phyloP scores from a whole-genome alignment of 1,140 invertebrate species.

The Sinonovacula constricta region DNA sequence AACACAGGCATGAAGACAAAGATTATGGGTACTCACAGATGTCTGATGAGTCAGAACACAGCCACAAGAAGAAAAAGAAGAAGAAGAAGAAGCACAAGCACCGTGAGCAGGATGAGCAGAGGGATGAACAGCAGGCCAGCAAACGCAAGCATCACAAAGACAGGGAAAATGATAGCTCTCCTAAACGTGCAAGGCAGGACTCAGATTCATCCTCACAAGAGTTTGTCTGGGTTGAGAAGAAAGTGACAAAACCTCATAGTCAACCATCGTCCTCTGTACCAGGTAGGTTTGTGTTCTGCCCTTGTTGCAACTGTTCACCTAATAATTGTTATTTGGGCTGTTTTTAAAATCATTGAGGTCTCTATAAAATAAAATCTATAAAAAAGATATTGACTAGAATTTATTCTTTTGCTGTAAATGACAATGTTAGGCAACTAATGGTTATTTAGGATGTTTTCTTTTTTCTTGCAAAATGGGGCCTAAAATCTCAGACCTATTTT shows the following conservation, averaged over 20 bases:
- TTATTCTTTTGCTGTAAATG: no score
- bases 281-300: no score
- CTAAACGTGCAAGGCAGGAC: slow-evolving; percentile 12
- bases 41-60: slow-evolving; percentile 23
- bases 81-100: slow-evolving; percentile 57
- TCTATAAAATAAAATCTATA: no score
- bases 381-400: no score
- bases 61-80: slow-evolving; percentile 59
- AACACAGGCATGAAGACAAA: slow-evolving; percentile 54
- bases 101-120: slow-evolving; percentile 12
- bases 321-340: no score
- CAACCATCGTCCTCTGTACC: slow-evolving; percentile 26
- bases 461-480: background rate
- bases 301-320: no score
- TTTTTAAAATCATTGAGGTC: no score
- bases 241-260: slow-evolving; percentile 5
- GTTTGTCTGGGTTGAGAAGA: slow-evolving; percentile 60
- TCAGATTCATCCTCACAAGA: slow-evolving; percentile 37
- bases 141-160: slow-evolving; percentile 26
- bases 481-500: background rate
- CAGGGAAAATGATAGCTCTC: slow-evolving; percentile 4
- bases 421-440: no score
- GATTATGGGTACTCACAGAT: slow-evolving; percentile 51
- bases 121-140: slow-evolving; percentile 44
- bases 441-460: no score